Evolutionary conservation across 2,888 invertebrate species (phyloP), one percentile per base, ranked within the genome.

Genomic region (Sphaeridia pumilis): DNA sequence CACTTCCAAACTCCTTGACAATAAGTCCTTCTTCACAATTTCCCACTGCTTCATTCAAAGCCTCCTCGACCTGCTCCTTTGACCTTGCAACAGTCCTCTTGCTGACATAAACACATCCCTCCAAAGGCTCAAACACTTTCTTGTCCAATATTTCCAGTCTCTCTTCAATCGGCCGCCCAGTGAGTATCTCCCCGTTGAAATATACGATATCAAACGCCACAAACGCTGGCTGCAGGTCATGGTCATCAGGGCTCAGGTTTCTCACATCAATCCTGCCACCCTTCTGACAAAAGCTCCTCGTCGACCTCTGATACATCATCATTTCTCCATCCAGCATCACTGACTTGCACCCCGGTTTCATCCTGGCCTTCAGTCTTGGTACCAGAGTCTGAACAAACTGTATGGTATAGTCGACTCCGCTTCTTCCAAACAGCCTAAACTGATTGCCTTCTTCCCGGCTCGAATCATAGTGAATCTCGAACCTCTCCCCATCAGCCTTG

Each of bases 251-350:
- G 2, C 77, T 78, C 46, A 90, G 71, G 63, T 81, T 81, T 70
- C 94, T 94, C 0, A 95, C 86, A 70, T 95, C 93, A 63, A 83
- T 83, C 58, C 81, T 78, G 75, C 84, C 83, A 1, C 83, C 86
- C 75, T 88, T 87, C 0, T 80, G 80, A 2, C 82, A 80, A 66
- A 81, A 83, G 34, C 72, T 72, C 57, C 76, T 71, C 1, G 74
- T 70, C n/a, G 72, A 68, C 60, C 78, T 82, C 67, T 87, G 78
- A 82, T 83, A 89, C 0, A 84, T 81, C 85, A 94, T 85, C 83
- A 95, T 87, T 95, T 58, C 94, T 0, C 94, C 95, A 71, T 97
- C 95, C 4, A 97, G 70, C 58, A 95, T 88, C 55, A 87, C 78
- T 49, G 80, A 84, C 24, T 41, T 27, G 25, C 47, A 52, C 2